Conservation (phyloP, 2,797 vertebrate species). For the Pogoniulus pusillus region DNA sequence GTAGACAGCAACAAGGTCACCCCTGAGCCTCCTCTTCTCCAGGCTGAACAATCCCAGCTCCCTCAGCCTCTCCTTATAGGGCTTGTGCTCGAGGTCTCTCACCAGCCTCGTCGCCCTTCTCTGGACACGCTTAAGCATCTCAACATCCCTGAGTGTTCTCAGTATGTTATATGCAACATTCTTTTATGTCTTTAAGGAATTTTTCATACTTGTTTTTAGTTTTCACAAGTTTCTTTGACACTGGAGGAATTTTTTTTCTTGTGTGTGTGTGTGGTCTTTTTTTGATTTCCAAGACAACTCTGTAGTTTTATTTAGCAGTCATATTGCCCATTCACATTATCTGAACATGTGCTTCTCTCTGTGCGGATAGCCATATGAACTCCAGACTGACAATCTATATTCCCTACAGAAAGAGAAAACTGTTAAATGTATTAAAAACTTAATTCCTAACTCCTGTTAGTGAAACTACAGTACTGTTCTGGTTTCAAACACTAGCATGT, state of each 20-base stretch:
- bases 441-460: not conserved
- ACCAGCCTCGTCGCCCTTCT: too few relatives aligned
- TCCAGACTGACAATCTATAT: not conserved
- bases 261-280: not conserved
- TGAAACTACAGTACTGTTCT: not conserved
- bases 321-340: not conserved
- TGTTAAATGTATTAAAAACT: not conserved
- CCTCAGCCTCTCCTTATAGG: too few relatives aligned
- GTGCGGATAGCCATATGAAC: not conserved
- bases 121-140: too few relatives aligned
- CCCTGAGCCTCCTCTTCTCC: too few relatives aligned
- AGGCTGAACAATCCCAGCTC: too few relatives aligned
- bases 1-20: too few relatives aligned
- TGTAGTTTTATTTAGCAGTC: not conserved
- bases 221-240: not conserved
- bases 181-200: not conserved
- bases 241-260: not conserved
- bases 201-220: not conserved
- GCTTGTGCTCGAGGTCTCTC: too few relatives aligned
- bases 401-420: not conserved
- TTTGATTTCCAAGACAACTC: not conserved
- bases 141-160: too few relatives aligned
- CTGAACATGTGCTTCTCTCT: not conserved
- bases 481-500: not conserved
- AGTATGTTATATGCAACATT: not conserved